phyloP scores from a whole-genome alignment of 2,113 vertebrate species.

The Tautogolabrus adspersus region DNA sequence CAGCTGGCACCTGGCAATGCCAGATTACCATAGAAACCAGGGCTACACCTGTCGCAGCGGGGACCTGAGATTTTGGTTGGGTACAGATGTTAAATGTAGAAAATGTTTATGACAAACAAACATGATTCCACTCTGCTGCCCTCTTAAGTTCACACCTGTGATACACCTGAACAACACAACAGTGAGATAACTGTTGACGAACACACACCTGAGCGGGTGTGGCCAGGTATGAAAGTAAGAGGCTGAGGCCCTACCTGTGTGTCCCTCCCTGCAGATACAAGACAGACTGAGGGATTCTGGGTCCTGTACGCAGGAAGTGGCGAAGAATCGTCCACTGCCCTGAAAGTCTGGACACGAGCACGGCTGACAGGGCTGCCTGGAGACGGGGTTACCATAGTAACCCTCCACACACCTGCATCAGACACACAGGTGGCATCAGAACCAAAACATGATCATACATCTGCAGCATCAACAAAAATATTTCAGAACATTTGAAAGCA shows the following conservation, averaged over 20 bases:
- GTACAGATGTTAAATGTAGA: neutral
- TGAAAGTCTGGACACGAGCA: slow-evolving; percentile 87
- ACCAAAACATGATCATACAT: neutral
- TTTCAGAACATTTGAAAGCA: no score
- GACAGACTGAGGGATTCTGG: slow-evolving; percentile 75
- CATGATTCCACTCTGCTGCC: no score
- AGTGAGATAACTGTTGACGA: no score
- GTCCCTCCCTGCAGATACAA: slow-evolving; percentile 86
- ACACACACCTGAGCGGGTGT: neutral
- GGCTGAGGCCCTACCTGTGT: slow-evolving; percentile 80
- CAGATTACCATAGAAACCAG: slow-evolving; percentile 87
- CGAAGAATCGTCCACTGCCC: slow-evolving; percentile 86
- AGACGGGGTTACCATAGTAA: slow-evolving; percentile 86
- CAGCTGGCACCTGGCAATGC: slow-evolving; percentile 70
- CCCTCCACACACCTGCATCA: slow-evolving; percentile 86
- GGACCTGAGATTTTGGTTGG: slow-evolving; percentile 75
- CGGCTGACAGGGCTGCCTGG: slow-evolving; percentile 81
- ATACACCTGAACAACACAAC: no score
- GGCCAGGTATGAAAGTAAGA: neutral
- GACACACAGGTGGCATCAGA: slow-evolving; percentile 8
- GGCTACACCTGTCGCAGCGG: slow-evolving; percentile 83
- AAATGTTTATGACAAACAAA: no score
- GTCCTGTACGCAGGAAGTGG: slow-evolving; percentile 85
- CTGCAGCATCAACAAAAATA: neutral
- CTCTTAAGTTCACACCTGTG: no score